phyloP scores from a whole-genome alignment of 2,797 vertebrate genomes.

The Numenius phaeopus region DNA sequence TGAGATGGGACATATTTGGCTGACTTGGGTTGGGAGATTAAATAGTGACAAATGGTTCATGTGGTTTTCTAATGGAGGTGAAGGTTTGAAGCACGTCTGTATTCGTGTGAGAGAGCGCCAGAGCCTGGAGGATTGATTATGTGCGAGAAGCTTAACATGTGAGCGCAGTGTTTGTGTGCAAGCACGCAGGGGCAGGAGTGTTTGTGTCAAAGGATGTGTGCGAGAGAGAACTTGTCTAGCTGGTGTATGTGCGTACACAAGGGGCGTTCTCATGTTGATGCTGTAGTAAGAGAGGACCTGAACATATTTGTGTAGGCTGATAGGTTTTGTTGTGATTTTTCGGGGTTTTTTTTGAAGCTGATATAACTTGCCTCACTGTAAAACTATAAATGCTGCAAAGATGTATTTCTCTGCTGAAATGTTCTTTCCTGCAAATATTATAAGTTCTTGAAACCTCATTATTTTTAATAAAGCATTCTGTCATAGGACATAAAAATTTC shows the following conservation, averaged over 20 bases:
- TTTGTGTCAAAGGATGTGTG: not conserved
- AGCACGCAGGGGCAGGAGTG: not conserved
- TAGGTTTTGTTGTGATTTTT: not conserved
- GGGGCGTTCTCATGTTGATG: not conserved
- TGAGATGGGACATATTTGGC: not conserved
- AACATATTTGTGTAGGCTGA: slow-evolving; percentile 7
- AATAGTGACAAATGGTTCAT: slow-evolving; percentile 13
- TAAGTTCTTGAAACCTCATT: slow-evolving; percentile 25
- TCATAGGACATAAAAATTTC: not conserved
- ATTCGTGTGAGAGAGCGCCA: not conserved
- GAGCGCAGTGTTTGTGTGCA: not conserved
- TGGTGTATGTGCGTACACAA: fast-evolving
- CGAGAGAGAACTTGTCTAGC: not conserved
- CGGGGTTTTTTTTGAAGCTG: not conserved
- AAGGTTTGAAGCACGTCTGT: slow-evolving; percentile 33
- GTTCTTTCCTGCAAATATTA: slow-evolving; percentile 11
- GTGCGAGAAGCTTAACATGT: not conserved
- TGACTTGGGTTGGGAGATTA: not conserved
- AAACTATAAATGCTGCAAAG: not conserved
- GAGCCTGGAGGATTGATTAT: slow-evolving; percentile 28
- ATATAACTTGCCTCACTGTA: not conserved
- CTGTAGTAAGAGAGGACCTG: not conserved
- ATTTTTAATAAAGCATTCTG: slow-evolving; percentile 49
- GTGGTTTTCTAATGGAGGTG: not conserved
- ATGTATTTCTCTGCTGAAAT: slow-evolving; percentile 10